Evolutionary conservation across 1,140 invertebrate genomes (phyloP), one percentile per base, ranked within the genome.

Genomic region (Drosophila tani): DNA sequence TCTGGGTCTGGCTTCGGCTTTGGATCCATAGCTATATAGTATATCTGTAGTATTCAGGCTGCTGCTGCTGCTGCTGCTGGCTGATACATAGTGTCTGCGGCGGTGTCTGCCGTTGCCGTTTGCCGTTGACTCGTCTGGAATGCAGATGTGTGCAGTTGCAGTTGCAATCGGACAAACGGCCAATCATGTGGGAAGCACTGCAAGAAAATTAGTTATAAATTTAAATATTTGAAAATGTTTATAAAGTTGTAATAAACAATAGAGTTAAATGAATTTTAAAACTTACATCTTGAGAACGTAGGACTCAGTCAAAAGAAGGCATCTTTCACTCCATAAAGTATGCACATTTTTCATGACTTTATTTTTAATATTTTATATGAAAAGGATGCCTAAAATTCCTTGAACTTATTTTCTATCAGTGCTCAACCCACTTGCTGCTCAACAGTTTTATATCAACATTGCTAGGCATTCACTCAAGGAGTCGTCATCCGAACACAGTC

Each of bases 91-190:
- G 53, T 58, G 69, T 73, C 67, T 73, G 66, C 67, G 21, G 67
- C 51, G 50, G 50, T 71, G 66, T 71, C 69, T 81, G 75, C 59
- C 32, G 67, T 17, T 66, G 59, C 59, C 29, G 40, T 27, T 56
- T 69, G 65, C 73, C 45, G 70, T 83, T 83, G 81, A 79, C 75
- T 82, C 65, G 85, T 88, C 85, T 88, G 84, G 85, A 88, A 88
- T 88, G 84, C 84, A 88, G 84, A 88, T 87, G 83, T 79, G 51
- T 69, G 63, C 32, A 35, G 71, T 49, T 64, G 62, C 56, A 67
- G 64, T 56, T 79, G 53, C 63, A 63, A 43, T 81, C 49, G 74
- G 79, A 63, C 78, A 79, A 65, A 27, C 47, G 75, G 81, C 64
- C 68, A 78, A 67, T 69, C 55, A 55, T 62, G 57, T 38, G 56